These are phyloP conservation scores for Cassiopea xamachana DNA, from an alignment of 30 jellyfish, hydroid and myxozoan genomes.

Conservation along the genomic window DNA sequence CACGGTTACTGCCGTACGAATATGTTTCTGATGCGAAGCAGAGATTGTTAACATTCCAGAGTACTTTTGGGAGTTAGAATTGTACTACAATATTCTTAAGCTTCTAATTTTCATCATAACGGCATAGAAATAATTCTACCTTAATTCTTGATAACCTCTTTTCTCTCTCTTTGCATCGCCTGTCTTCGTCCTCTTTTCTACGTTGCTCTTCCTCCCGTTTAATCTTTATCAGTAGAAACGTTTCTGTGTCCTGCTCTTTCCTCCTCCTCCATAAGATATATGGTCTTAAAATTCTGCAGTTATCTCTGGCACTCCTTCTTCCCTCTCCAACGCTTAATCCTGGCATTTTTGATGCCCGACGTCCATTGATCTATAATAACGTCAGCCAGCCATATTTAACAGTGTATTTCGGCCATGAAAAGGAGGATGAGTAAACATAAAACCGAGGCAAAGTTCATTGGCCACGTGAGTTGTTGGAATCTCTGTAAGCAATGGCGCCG, in stretches of 20 bases:
- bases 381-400: background rate
- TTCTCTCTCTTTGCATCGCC: constrained; percentile 13
- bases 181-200: constrained; percentile 47
- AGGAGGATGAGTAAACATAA: background rate
- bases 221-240: constrained; percentile 7
- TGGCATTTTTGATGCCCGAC: constrained; percentile 6
- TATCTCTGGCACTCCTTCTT: constrained; percentile 49
- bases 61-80: no score
- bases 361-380: background rate
- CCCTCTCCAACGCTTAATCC: constrained; percentile 53
- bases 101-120: background rate
- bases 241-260: constrained; percentile 46
- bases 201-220: constrained; percentile 53
- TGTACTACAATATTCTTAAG: background rate
- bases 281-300: constrained; percentile 59
- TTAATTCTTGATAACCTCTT: constrained; percentile 20
- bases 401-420: background rate
- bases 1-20: background rate
- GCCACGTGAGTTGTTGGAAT: background rate
- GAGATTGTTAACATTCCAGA: no score
- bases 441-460: background rate
- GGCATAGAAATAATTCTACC: background rate
- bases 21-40: no score
- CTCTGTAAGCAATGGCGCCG: background rate
- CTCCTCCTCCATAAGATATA: constrained; percentile 51